Evolutionary conservation across 2,888 invertebrate species (phyloP).

Genomic region (Aelia acuminata): DNA sequence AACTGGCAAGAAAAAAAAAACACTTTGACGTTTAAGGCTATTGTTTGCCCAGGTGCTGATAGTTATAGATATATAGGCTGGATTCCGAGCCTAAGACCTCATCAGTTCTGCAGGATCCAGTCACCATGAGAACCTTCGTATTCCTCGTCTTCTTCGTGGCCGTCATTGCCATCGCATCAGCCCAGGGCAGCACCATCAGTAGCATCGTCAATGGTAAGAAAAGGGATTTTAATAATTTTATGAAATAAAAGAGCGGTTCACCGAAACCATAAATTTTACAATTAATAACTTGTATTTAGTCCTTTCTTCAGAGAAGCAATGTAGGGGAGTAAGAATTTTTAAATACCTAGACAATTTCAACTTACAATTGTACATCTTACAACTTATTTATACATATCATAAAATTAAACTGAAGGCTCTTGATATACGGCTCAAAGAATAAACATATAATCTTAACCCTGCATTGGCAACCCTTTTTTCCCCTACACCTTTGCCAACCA

Average conservation of each 20-base stretch:
- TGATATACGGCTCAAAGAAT: too few species aligned
- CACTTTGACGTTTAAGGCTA: not conserved
- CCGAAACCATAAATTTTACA: too few species aligned
- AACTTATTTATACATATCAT: too few species aligned
- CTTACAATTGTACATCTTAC: too few species aligned
- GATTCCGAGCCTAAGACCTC: not conserved
- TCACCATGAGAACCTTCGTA: not conserved
- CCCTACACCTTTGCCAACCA: too few species aligned
- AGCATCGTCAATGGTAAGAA: slow-evolving; percentile 7
- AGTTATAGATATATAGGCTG: not conserved
- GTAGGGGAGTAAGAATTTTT: too few species aligned
- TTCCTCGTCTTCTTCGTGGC: not conserved
- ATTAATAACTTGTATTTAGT: too few species aligned
- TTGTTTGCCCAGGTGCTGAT: not conserved
- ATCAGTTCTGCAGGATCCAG: not conserved
- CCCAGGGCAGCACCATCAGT: not conserved
- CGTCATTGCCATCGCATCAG: slow-evolving; percentile 5
- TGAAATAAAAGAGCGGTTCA: not conserved
- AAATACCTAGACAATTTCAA: too few species aligned
- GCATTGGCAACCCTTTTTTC: too few species aligned
- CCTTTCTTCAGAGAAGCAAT: too few species aligned
- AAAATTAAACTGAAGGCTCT: too few species aligned
- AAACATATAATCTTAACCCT: too few species aligned
- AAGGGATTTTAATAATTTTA: not conserved
- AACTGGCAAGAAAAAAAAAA: not conserved